Evolutionary conservation across 2,113 vertebrate species (phyloP), one percentile per base, ranked within the genome.

Genomic region (Stercorarius parasiticus): DNA sequence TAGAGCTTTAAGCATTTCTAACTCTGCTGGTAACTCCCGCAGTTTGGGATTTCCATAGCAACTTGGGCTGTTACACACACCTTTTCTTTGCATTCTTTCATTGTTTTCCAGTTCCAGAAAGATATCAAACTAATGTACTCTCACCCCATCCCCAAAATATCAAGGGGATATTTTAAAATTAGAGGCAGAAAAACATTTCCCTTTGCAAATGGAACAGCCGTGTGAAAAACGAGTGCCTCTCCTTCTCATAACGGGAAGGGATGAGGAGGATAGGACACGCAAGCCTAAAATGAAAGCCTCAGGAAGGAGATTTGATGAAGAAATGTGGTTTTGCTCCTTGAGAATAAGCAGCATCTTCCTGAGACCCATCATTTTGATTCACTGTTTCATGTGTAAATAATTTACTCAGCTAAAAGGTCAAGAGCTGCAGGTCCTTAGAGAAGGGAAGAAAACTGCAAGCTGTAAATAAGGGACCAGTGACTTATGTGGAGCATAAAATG

Each of bases 331-430:
- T 88, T 62, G 26, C 67, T 82, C 61, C 77, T 70, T 91, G 95
- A 95, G 77, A 97, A 92, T 65, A 95, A 95, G 81, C 96, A 97
- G 86, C 88, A 92, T 93, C 96, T 96, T 95, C 88, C 96, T 62
- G 80, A 97, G 77, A 84, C 59, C 77, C 78, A 96, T 96, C 93
- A 85, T 86, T 89, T 91, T 90, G 88, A 94, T 93, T 91, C 97
- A 96, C 91, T 88, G 94, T 72, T 96, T 95, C 95, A 95, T 6
- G 34, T 96, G 92, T 97, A 95, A 97, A 97, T 97, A 97, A 97
- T 97, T 97, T 94, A 97, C 95, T 74, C 86, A 90, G 91, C 95
- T 97, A 73, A 96, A 96, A 97, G 97, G 97, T 97, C 95, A 96
- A 94, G 89, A 97, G 96, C 40, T 84, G 84, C 84, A 71, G 88